A percentile compares a stretch with the other conserved stretches of the same genome.
phyloP scores from a whole-genome alignment of 2,888 invertebrate genomes.

The Capitulum mitella region DNA sequence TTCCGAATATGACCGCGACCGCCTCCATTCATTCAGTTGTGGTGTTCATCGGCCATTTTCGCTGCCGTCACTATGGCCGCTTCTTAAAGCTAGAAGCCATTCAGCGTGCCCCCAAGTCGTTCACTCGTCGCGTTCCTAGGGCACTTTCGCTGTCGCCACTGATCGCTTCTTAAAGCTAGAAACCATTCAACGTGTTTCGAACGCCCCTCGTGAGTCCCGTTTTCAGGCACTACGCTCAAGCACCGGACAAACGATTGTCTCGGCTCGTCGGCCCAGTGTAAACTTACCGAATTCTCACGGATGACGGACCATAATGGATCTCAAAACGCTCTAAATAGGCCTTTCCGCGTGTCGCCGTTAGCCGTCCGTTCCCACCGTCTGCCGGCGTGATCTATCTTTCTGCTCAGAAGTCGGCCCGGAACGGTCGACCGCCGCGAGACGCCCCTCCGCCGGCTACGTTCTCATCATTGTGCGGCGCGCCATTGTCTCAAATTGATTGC shows the following conservation, averaged over 20 bases:
- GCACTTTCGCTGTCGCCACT: too few species aligned
- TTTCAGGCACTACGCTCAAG: not conserved
- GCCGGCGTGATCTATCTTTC: not conserved
- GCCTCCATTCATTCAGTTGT: too few species aligned
- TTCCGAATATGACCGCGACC: too few species aligned
- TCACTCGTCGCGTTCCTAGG: too few species aligned
- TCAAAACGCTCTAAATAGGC: not conserved
- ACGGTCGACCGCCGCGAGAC: not conserved
- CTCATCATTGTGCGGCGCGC: conserved; percentile 6
- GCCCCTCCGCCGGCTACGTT: not conserved
- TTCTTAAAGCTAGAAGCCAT: too few species aligned
- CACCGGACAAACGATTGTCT: not conserved
- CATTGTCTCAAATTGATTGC: conserved; percentile 14
- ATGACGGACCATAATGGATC: not conserved
- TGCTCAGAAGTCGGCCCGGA: not conserved
- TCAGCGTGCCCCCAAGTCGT: too few species aligned
- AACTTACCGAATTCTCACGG: not conserved
- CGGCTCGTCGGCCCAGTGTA: not conserved
- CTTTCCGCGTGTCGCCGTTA: not conserved
- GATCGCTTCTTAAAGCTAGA: too few species aligned
- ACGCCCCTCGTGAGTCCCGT: too few species aligned
- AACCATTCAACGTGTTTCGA: too few species aligned
- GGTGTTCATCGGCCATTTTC: too few species aligned
- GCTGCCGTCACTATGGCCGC: too few species aligned
- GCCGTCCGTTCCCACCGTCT: not conserved